A percentile compares a stretch with the other conserved stretches of the same genome.
These are phyloP conservation scores for Nycticryphes semicollaris DNA, from an alignment of 2,113 vertebrate species.

Conservation along the genomic window DNA sequence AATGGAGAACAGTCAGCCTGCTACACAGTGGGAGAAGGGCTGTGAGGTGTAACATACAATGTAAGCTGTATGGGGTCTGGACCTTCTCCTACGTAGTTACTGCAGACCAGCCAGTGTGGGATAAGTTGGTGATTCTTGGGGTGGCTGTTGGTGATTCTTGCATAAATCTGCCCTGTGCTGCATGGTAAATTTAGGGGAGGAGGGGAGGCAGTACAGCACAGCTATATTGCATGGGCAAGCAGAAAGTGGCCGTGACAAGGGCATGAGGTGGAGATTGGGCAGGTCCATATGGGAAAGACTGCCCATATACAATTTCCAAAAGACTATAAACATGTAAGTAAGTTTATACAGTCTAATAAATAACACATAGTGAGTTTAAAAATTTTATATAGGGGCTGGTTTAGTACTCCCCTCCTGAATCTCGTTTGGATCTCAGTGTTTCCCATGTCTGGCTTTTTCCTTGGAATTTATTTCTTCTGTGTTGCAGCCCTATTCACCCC, in stretches of 20 bases:
- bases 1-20: fast-evolving
- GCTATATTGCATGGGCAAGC: not conserved
- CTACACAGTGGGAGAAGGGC: not conserved
- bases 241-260: not conserved
- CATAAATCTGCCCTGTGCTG: not conserved
- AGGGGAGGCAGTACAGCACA: not conserved
- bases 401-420: not conserved
- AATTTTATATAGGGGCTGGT: not conserved
- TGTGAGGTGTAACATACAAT: not conserved
- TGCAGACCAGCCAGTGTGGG: not conserved
- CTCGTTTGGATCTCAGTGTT: not conserved
- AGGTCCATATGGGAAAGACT: not conserved
- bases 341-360: not conserved
- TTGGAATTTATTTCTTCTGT: not conserved
- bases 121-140: not conserved
- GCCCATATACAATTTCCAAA: not conserved
- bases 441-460: not conserved
- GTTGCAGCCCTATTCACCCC: not conserved
- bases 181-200: not conserved
- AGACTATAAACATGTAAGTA: not conserved
- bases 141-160: not conserved
- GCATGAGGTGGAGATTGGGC: fast-evolving
- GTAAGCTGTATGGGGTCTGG: too few species aligned
- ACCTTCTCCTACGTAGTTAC: fast-evolving
- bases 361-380: not conserved